phyloP scores from a whole-genome alignment of 2,797 vertebrate genomes.

The Clarias fuscus region DNA sequence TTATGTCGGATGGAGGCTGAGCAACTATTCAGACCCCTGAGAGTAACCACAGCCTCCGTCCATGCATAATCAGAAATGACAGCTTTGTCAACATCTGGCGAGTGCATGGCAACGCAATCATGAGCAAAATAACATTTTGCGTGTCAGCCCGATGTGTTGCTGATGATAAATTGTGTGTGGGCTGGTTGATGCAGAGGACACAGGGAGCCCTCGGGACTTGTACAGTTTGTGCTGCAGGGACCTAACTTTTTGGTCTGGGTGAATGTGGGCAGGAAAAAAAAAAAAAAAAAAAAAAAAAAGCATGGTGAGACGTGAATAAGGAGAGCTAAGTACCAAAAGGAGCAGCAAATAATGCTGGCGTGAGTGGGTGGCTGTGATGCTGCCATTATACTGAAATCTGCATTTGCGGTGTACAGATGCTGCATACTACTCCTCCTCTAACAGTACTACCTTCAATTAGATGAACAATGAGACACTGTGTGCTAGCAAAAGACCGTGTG shows the following conservation, averaged over 20 bases:
- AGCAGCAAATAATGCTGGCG: slow-evolving; percentile 30
- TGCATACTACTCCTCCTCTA: slow-evolving; percentile 31
- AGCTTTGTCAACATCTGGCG: slow-evolving; percentile 29
- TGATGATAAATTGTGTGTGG: slow-evolving; percentile 23
- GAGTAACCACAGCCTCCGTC: slow-evolving; percentile 21
- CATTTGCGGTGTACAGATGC: slow-evolving; percentile 18
- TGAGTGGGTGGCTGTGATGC: slow-evolving; percentile 17
- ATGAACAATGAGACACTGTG: slow-evolving; percentile 10
- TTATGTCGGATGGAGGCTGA: slow-evolving; percentile 31
- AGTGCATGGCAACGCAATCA: slow-evolving; percentile 7
- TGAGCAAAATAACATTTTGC: slow-evolving; percentile 39
- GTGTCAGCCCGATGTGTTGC: neutral
- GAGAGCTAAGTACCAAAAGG: slow-evolving; percentile 17
- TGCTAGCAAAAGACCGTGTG: slow-evolving; percentile 1
- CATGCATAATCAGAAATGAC: slow-evolving; percentile 40
- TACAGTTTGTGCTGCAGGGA: slow-evolving; percentile 6
- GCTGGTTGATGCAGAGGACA: neutral
- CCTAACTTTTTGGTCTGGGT: slow-evolving; percentile 4
- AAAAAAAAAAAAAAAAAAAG: neutral
- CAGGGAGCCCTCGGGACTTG: neutral
- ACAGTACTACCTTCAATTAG: slow-evolving; percentile 29
- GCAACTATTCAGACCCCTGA: slow-evolving; percentile 22
- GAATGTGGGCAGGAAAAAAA: slow-evolving; percentile 21
- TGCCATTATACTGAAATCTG: slow-evolving; percentile 21
- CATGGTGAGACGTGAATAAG: neutral